phyloP scores from a whole-genome alignment of 2,888 invertebrate species.

The Nomada fabriciana region DNA sequence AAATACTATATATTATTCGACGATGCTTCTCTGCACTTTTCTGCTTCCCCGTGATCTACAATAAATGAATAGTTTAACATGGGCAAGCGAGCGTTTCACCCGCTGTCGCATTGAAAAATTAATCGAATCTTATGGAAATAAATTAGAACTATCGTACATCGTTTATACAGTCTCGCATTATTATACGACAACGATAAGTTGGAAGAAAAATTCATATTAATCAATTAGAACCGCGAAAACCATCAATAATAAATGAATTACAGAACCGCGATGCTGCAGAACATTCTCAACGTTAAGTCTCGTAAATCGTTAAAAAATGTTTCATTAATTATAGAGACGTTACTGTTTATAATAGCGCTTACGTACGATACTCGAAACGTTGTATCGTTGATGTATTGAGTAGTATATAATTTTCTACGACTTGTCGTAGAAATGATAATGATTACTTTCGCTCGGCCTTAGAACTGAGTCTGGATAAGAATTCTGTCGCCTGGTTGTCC shows the following conservation, averaged over 20 bases:
- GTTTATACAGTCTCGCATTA: too few species aligned
- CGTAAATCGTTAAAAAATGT: too few species aligned
- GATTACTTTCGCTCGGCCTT: slow-evolving; percentile 62
- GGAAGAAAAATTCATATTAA: too few species aligned
- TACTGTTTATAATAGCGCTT: neutral
- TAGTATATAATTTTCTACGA: neutral
- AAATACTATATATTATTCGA: slow-evolving; percentile 22
- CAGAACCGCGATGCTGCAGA: too few species aligned
- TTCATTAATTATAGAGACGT: neutral
- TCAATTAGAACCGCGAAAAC: too few species aligned
- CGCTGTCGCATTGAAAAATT: neutral
- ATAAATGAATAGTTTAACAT: neutral
- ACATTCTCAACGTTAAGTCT: too few species aligned
- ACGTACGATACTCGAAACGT: neutral
- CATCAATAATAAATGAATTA: too few species aligned
- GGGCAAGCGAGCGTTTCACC: neutral
- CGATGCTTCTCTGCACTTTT: neutral
- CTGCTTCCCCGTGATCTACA: neutral
- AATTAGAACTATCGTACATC: neutral
- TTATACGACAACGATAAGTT: too few species aligned
- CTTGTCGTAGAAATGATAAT: neutral
- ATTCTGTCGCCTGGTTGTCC: slow-evolving; percentile 95
- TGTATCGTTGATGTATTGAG: neutral
- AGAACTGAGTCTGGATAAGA: slow-evolving; percentile 90
- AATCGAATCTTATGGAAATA: neutral